Conservation (phyloP, 2,888 invertebrate genomes). For the Caenorhabditis sinica region DNA sequence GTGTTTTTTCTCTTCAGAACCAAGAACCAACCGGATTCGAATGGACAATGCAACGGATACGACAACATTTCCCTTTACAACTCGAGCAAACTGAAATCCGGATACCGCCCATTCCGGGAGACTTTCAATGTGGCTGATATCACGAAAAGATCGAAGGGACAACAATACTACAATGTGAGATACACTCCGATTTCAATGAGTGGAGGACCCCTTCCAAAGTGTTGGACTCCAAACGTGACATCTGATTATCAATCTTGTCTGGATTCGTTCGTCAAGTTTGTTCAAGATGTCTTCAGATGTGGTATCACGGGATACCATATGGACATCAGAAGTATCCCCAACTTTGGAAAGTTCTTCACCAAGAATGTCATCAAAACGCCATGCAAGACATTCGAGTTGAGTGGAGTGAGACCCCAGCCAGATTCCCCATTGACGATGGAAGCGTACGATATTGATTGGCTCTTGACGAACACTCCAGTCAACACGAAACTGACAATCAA, state of each 20-base stretch:
- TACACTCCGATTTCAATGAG: slow-evolving; percentile 29
- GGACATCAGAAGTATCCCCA: slow-evolving; percentile 23
- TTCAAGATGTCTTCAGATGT: slow-evolving; percentile 6
- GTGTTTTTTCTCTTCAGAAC: not conserved
- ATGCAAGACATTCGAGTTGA: slow-evolving; percentile 14
- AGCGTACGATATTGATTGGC: slow-evolving; percentile 30
- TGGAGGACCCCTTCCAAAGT: slow-evolving; percentile 19
- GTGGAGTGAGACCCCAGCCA: slow-evolving; percentile 8
- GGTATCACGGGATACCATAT: slow-evolving; percentile 14
- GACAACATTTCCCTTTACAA: slow-evolving; percentile 13
- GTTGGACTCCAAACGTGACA: slow-evolving; percentile 21
- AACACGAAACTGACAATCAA: slow-evolving; percentile 4
- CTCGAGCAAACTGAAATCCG: slow-evolving; percentile 31
- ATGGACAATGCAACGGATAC: not conserved
- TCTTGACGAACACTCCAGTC: slow-evolving; percentile 8
- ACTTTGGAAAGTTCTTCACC: slow-evolving; percentile 29
- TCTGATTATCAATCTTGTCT: slow-evolving; percentile 22
- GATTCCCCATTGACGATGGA: slow-evolving; percentile 17
- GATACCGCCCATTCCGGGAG: slow-evolving; percentile 22
- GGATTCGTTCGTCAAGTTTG: slow-evolving; percentile 1
- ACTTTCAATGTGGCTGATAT: slow-evolving; percentile 22
- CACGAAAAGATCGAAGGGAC: slow-evolving; percentile 12
- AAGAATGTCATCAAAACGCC: slow-evolving; percentile 5
- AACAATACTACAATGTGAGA: slow-evolving; percentile 13
- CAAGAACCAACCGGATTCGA: not conserved